Percentiles rank a stretch among this genome's conserved stretches.
Evolutionary conservation across 1,140 invertebrate species (phyloP).

Genomic region (Halesus radiatus): DNA sequence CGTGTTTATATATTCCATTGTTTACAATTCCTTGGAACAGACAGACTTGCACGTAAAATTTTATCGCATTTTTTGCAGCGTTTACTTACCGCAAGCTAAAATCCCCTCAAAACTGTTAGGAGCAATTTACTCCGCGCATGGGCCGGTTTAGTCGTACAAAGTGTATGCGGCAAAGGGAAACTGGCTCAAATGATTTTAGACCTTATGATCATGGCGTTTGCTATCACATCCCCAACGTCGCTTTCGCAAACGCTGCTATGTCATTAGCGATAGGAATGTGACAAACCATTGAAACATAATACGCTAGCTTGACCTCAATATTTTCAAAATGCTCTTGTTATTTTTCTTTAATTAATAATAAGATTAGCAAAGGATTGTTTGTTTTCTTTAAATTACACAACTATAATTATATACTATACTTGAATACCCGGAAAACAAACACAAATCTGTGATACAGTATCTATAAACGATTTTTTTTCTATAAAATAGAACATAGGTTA

Average conservation of each 20-base stretch:
- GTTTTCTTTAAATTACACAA: too few relatives aligned
- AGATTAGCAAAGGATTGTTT: too few relatives aligned
- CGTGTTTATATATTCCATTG: too few relatives aligned
- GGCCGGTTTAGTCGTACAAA: background rate
- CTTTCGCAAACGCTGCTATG: slow-evolving; percentile 1
- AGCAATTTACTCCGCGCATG: background rate
- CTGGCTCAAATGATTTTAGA: background rate
- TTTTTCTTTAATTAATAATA: too few relatives aligned
- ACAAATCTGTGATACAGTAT: too few relatives aligned
- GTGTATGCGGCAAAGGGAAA: background rate
- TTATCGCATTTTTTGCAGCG: slow-evolving; percentile 11
- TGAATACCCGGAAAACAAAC: too few relatives aligned
- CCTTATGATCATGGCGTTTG: background rate
- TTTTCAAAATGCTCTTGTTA: too few relatives aligned
- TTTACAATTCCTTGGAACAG: too few relatives aligned
- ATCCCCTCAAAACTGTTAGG: background rate
- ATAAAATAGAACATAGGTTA: too few relatives aligned
- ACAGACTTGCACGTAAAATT: background rate
- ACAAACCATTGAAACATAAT: background rate
- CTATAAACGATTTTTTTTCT: too few relatives aligned
- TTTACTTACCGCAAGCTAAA: background rate
- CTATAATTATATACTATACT: too few relatives aligned
- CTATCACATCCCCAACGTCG: slow-evolving; percentile 12
- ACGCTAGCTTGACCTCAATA: too few relatives aligned
- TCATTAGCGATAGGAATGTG: slow-evolving; percentile 17